phyloP scores from a whole-genome alignment of 2,113 vertebrate genomes.

The Zapornia atra region DNA sequence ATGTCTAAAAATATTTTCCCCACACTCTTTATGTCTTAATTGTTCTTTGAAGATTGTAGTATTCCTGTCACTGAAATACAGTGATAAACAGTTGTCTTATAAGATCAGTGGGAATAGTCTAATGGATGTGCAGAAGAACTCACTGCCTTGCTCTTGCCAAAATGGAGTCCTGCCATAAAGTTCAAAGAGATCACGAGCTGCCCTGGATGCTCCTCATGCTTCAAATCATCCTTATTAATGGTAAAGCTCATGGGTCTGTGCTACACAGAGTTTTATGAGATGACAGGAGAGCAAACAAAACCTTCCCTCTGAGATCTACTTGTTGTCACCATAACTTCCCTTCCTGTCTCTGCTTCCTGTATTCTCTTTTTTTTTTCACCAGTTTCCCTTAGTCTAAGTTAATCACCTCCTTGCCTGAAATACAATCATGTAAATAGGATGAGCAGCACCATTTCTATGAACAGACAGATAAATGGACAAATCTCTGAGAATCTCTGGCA shows the following conservation, averaged over 20 bases:
- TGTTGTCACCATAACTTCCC: background rate
- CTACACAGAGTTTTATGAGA: background rate
- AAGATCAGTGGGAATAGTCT: background rate
- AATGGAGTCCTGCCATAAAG: background rate
- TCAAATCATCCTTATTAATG: background rate
- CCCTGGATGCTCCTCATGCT: background rate
- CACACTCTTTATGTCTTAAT: background rate
- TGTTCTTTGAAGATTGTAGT: slow-evolving; percentile 20
- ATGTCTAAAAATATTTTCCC: background rate
- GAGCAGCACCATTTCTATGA: background rate
- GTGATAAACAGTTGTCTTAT: slow-evolving; percentile 7
- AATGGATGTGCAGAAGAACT: background rate
- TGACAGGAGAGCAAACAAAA: background rate
- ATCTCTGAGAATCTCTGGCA: background rate
- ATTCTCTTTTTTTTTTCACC: background rate
- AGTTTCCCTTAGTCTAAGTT: background rate
- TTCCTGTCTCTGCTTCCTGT: background rate
- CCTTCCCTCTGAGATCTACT: background rate
- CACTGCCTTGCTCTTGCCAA: slow-evolving; percentile 4
- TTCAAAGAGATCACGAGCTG: background rate
- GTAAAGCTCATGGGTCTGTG: background rate
- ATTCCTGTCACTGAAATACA: background rate
- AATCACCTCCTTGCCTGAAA: background rate
- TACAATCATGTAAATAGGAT: background rate
- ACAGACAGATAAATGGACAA: background rate